Conservation (phyloP, 2,888 invertebrate genomes). For the Drosophila anceps region DNA sequence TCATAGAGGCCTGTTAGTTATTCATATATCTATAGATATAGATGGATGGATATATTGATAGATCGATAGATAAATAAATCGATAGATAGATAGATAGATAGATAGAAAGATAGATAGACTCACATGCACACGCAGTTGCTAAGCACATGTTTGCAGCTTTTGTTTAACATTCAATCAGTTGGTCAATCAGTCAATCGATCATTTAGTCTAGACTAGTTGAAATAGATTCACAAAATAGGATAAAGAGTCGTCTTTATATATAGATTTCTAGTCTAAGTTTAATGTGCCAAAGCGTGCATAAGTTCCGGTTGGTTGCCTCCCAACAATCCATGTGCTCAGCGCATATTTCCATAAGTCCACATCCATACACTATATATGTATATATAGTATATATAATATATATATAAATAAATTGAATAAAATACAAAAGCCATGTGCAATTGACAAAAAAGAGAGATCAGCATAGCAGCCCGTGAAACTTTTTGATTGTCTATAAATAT, state of each 20-base stretch:
- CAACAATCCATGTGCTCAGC: background rate
- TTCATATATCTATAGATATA: too few relatives aligned
- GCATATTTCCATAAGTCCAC: background rate
- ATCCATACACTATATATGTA: background rate
- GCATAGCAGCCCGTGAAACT: constrained; percentile 24
- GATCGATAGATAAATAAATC: too few relatives aligned
- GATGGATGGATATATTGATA: too few relatives aligned
- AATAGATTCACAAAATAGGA: too few relatives aligned
- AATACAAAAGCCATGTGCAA: constrained; percentile 5
- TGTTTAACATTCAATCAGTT: background rate
- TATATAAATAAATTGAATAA: background rate
- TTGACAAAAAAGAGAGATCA: constrained; percentile 16
- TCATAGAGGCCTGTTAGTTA: background rate
- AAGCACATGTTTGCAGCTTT: too few relatives aligned
- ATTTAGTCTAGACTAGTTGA: too few relatives aligned
- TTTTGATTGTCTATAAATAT: constrained; percentile 21
- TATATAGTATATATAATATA: background rate
- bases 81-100: too few relatives aligned
- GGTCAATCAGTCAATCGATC: background rate
- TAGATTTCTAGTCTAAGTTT: background rate
- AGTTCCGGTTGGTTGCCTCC: constrained; percentile 33
- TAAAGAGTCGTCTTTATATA: background rate
- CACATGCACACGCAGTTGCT: background rate
- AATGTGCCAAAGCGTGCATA: background rate
- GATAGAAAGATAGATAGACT: background rate